Evolutionary conservation across 2,888 invertebrate species (phyloP), one percentile per base, ranked within the genome.

Genomic region (Thymelicus lineola): DNA sequence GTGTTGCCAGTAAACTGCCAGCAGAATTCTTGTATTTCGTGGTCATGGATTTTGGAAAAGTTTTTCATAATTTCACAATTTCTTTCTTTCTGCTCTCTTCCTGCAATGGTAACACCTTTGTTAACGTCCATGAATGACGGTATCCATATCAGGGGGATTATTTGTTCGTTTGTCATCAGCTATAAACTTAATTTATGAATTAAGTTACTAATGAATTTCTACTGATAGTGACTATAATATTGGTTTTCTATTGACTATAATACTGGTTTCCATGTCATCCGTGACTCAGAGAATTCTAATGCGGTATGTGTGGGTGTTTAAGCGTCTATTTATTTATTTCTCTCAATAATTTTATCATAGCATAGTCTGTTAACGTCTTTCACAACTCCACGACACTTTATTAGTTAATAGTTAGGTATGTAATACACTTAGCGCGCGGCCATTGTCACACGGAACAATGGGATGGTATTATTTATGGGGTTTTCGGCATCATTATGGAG

Each of bases 381-480:
- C 67, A 15, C 46, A 66, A 53, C 46, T 73, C 62, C 48, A 12
- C 20, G 64, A 50, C 36, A 57, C 64, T 71, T 71, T 73, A 75
- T 74, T 76, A 75, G 75, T 74, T 75, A 76, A 76, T 74, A 74
- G 70, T 71, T 71, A 70, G 72, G 73, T 72, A 74, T 72, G 72
- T 73, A 68, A 36, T 20, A 73, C 69, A 75, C 75, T 73, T 70
- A 42, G 69, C 53, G 53, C 60, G 42, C 65, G 62, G 62, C 74
- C 71, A 72, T 72, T 69, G 69, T 69, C 69, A 64, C 46, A 14
- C 15, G 69, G 72, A 75, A 79, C 78, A 80, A 80, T 79, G 73
- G 76, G 59, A 69, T 50, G 69, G 36, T 7, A 46, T 76, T 78
- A 76, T 79, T 79, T 80, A 81, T 78, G 72, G 76, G 63, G 70